Evolutionary conservation across 2,888 invertebrate species (phyloP).

Genomic region (Archips crataeganus): DNA sequence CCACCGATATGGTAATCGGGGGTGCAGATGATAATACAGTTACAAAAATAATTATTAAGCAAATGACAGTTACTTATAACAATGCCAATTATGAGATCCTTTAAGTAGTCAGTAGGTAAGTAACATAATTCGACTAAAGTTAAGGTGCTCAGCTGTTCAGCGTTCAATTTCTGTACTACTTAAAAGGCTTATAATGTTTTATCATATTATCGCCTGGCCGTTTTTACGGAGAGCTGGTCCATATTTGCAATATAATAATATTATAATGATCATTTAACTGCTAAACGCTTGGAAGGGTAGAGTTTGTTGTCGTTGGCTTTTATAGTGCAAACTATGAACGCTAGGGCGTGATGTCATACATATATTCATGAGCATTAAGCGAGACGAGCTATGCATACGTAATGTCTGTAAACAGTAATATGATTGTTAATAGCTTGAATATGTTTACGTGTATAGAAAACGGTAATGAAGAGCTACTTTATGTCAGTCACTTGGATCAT

Average conservation of each 20-base stretch:
- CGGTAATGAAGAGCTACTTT: not conserved
- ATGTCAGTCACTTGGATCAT: no score
- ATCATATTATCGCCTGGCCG: not conserved
- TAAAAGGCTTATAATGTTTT: not conserved
- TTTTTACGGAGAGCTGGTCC: not conserved
- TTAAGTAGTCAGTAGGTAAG: no score
- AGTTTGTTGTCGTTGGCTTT: conserved; percentile 19
- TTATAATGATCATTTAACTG: not conserved
- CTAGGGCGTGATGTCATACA: conserved; percentile 25
- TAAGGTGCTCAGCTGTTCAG: no score
- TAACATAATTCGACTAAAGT: no score
- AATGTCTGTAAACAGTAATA: conserved; percentile 29
- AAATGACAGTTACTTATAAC: no score
- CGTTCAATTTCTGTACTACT: no score
- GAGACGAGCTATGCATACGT: conserved; percentile 31
- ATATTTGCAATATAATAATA: not conserved
- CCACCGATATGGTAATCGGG: no score
- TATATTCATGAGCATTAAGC: conserved; percentile 29
- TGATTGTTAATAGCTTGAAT: conserved; percentile 16
- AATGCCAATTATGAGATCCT: no score
- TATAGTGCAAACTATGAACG: conserved; percentile 8
- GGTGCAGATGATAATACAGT: no score
- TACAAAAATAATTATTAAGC: no score
- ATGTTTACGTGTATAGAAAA: not conserved
- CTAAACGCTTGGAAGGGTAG: not conserved